These are phyloP conservation scores for Lasioglossum malachurum DNA, from an alignment of 2,888 invertebrate species.

Conservation along the genomic window DNA sequence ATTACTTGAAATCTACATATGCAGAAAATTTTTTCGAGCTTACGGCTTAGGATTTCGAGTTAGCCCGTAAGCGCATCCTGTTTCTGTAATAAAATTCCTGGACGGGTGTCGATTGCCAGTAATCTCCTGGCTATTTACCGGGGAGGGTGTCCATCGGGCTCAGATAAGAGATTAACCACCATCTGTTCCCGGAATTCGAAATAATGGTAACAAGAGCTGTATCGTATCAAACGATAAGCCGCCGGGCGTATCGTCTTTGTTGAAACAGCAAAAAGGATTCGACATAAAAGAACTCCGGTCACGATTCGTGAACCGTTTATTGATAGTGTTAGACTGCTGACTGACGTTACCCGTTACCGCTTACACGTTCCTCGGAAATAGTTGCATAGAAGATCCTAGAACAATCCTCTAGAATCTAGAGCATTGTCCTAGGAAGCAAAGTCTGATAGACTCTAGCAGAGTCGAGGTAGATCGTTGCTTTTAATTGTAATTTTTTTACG, in stretches of 20 bases:
- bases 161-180: constrained; percentile 21
- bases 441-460: neutral
- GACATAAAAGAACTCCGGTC: neutral
- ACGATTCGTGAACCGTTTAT: neutral
- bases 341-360: neutral
- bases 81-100: neutral
- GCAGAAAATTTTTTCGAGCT: neutral
- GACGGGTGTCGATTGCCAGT: neutral
- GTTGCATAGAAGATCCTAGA: neutral
- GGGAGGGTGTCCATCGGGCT: neutral
- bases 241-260: neutral
- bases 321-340: neutral
- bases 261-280: neutral
- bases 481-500: neutral
- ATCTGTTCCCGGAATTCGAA: neutral
- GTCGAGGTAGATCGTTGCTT: neutral
- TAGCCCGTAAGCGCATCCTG: neutral
- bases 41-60: neutral
- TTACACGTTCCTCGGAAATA: neutral
- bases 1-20: neutral
- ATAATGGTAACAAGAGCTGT: neutral
- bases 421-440: too few relatives aligned
- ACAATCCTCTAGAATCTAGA: neutral
- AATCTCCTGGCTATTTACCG: neutral
- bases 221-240: constrained; percentile 7